These are phyloP conservation scores for Ceramica pisi DNA, from an alignment of 2,888 invertebrate species.

Conservation along the genomic window DNA sequence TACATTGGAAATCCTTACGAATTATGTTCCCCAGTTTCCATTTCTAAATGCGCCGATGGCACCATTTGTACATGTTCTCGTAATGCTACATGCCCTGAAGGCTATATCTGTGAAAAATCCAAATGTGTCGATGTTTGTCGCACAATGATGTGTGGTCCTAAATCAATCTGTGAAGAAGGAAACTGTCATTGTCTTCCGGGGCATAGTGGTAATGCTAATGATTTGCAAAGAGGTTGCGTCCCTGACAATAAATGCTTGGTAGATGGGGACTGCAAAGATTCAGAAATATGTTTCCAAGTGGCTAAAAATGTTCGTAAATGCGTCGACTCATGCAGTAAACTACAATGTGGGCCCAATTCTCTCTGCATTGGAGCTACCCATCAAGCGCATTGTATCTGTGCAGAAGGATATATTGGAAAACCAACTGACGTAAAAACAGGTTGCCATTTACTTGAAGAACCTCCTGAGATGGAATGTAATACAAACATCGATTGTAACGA, in stretches of 20 bases:
- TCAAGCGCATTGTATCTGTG: conserved; percentile 96
- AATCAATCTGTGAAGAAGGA: conserved; percentile 95
- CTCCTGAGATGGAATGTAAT: conserved; percentile 92
- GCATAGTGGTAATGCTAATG: conserved; percentile 94
- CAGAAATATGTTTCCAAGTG: conserved; percentile 97
- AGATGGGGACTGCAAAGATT: conserved; percentile 95
- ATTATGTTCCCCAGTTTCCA: conserved; percentile 93
- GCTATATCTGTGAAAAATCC: conserved; percentile 93
- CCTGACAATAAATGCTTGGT: conserved; percentile 94
- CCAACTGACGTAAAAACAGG: conserved; percentile 95
- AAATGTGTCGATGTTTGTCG: conserved; percentile 95
- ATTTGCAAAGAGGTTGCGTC: conserved; percentile 93
- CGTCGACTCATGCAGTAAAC: conserved; percentile 96
- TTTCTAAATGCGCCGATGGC: conserved; percentile 93
- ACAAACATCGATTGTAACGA: conserved; percentile 93
- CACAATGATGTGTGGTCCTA: conserved; percentile 94
- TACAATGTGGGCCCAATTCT: conserved; percentile 97
- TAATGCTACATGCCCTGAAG: conserved; percentile 94
- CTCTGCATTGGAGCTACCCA: conserved; percentile 96
- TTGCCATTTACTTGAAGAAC: conserved; percentile 93
- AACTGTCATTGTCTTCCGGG: conserved; percentile 95
- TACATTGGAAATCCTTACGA: conserved; percentile 97
- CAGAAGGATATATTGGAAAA: conserved; percentile 95
- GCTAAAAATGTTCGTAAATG: conserved; percentile 95
- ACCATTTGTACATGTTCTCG: conserved; percentile 93